Conservation (phyloP, 1,140 invertebrate species). For the Drosophila bocqueti region DNA sequence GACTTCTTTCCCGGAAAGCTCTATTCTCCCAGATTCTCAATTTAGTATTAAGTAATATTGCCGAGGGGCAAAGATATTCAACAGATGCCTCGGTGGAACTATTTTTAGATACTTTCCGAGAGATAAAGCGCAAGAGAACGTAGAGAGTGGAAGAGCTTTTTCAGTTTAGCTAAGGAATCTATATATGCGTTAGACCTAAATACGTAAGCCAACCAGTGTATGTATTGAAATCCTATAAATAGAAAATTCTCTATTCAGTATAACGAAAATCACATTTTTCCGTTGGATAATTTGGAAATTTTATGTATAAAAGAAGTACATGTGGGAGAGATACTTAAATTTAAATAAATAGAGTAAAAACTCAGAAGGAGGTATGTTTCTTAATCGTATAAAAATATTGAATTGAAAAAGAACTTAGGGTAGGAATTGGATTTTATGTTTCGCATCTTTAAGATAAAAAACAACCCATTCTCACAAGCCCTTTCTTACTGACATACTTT, state of each 20-base stretch:
- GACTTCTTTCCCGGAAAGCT: slow-evolving; percentile 60
- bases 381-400: too few species aligned
- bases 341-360: neutral
- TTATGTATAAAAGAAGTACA: slow-evolving; percentile 6
- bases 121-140: slow-evolving; percentile 3
- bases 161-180: slow-evolving; percentile 22
- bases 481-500: neutral
- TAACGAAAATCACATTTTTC: slow-evolving; percentile 27
- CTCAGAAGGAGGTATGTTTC: neutral
- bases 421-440: neutral
- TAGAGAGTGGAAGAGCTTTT: slow-evolving; percentile 44
- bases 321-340: slow-evolving; percentile 1
- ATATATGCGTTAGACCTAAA: slow-evolving; percentile 33
- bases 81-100: slow-evolving; percentile 59
- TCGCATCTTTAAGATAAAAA: neutral
- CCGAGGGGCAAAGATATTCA: slow-evolving; percentile 53
- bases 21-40: slow-evolving; percentile 16
- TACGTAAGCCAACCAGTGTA: slow-evolving; percentile 12
- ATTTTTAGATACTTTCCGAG: slow-evolving; percentile 58
- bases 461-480: too few species aligned
- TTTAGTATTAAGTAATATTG: slow-evolving; percentile 73
- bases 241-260: slow-evolving; percentile 51
- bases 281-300: slow-evolving; percentile 54
- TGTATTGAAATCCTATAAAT: slow-evolving; percentile 46
- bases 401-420: too few species aligned